phyloP scores from a whole-genome alignment of 1,140 invertebrate genomes.

The Anagrus nilaparvatae region DNA sequence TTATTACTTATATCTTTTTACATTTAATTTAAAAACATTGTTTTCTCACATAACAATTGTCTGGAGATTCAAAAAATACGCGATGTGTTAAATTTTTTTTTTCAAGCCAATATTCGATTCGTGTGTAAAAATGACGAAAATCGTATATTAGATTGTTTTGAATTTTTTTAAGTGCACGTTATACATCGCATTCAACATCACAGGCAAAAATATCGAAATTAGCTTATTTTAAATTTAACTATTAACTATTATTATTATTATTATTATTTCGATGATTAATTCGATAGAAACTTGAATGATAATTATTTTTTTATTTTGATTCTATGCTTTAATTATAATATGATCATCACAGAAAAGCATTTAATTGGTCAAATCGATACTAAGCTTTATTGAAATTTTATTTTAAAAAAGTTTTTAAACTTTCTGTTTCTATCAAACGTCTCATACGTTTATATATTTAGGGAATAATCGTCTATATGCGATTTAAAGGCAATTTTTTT shows the following conservation, averaged over 20 bases:
- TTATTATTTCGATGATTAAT: no score
- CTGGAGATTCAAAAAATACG: constrained; percentile 9
- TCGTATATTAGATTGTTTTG: constrained; percentile 24
- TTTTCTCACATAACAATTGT: constrained; percentile 4
- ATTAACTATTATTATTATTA: no score
- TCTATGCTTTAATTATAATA: no score
- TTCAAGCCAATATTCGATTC: constrained; percentile 23
- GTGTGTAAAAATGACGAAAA: constrained; percentile 24
- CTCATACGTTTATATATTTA: no score
- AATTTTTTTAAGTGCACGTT: constrained; percentile 27
- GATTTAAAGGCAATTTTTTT: no score
- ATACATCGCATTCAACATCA: constrained; percentile 26
- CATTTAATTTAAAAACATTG: constrained; percentile 4
- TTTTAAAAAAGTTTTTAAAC: no score
- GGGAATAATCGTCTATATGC: no score
- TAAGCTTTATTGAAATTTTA: no score
- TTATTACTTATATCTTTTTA: constrained; percentile 8
- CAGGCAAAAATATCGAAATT: constrained; percentile 25
- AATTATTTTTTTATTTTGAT: constrained; percentile 1
- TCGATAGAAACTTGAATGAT: neutral
- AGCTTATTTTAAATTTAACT: no score
- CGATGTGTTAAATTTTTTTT: constrained; percentile 24
- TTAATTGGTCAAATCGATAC: no score
- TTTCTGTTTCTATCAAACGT: no score
- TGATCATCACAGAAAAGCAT: no score